These are phyloP conservation scores for Rhodeus uyekii DNA, from an alignment of 2,797 vertebrate species.

Conservation along the genomic window DNA sequence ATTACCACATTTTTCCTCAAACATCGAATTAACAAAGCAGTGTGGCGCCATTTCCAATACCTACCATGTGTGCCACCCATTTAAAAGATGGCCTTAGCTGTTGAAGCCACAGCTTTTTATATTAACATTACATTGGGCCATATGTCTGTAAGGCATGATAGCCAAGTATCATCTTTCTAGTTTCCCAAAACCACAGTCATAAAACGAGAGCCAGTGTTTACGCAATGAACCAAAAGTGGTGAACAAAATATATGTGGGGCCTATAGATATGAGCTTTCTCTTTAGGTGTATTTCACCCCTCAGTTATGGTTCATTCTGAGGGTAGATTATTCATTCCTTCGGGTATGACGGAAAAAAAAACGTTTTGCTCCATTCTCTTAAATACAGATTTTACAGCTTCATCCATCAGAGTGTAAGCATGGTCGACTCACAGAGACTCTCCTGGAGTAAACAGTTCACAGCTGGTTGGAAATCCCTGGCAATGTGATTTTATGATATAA, in stretches of 20 bases:
- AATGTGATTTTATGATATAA: conserved; percentile 87
- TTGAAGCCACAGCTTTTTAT: conserved; percentile 49
- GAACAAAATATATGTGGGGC: conserved; percentile 38
- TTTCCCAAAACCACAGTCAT: conserved; percentile 51
- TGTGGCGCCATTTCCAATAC: conserved; percentile 38
- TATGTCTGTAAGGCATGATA: conserved; percentile 47
- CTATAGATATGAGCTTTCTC: conserved; percentile 32
- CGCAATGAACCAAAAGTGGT: conserved; percentile 16
- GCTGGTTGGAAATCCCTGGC: conserved; percentile 90
- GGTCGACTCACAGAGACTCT: conserved; percentile 29
- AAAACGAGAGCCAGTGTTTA: conserved; percentile 48
- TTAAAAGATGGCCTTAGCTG: conserved; percentile 40
- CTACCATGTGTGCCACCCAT: conserved; percentile 38
- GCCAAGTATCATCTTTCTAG: conserved; percentile 39
- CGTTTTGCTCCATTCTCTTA: not conserved
- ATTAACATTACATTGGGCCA: conserved; percentile 30
- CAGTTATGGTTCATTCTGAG: conserved; percentile 23
- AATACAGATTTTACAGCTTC: conserved; percentile 5
- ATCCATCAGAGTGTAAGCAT: conserved; percentile 25
- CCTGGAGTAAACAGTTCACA: conserved; percentile 62
- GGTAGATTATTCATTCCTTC: not conserved
- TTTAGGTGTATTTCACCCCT: not conserved
- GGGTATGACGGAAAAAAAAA: not conserved
- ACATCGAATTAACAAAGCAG: conserved; percentile 26
- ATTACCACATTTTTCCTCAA: conserved; percentile 43